phyloP scores from a whole-genome alignment of 1,140 invertebrate species.

The Hydropsyche tenuis region DNA sequence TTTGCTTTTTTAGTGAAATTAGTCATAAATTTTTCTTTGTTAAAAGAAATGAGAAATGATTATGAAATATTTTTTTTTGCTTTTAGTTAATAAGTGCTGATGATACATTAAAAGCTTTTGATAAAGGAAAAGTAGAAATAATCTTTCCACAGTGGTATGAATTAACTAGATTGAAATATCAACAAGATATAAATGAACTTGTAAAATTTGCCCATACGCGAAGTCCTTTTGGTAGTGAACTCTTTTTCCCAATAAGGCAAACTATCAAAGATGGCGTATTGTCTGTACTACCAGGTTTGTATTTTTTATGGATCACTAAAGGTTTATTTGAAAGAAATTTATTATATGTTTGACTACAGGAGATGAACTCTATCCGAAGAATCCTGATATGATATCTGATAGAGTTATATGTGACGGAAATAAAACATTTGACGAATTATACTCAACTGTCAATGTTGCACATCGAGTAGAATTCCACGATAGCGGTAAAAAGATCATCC shows the following conservation, averaged over 20 bases:
- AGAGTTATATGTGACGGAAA: conserved; percentile 48
- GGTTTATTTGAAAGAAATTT: conserved; percentile 17
- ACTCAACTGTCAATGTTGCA: conserved; percentile 1
- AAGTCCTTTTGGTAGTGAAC: conserved; percentile 53
- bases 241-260: conserved; percentile 59
- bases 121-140: conserved; percentile 54
- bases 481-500: background rate
- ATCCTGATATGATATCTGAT: conserved; percentile 50
- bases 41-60: conserved; percentile 1
- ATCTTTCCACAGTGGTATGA: conserved; percentile 68
- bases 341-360: conserved; percentile 43
- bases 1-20: no score
- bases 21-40: background rate
- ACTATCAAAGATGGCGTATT: conserved; percentile 54
- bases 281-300: conserved; percentile 54
- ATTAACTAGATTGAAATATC: conserved; percentile 59
- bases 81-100: conserved; percentile 63
- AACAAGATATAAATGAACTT: conserved; percentile 58
- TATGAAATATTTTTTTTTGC: conserved; percentile 23
- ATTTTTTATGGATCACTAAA: conserved; percentile 20
- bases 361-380: conserved; percentile 54
- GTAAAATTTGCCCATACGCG: conserved; percentile 57
- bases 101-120: conserved; percentile 52
- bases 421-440: conserved; percentile 51
- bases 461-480: background rate